Base-by-base conservation (phyloP, 2,888 invertebrate species). In the Orgyia antiqua region DNA sequence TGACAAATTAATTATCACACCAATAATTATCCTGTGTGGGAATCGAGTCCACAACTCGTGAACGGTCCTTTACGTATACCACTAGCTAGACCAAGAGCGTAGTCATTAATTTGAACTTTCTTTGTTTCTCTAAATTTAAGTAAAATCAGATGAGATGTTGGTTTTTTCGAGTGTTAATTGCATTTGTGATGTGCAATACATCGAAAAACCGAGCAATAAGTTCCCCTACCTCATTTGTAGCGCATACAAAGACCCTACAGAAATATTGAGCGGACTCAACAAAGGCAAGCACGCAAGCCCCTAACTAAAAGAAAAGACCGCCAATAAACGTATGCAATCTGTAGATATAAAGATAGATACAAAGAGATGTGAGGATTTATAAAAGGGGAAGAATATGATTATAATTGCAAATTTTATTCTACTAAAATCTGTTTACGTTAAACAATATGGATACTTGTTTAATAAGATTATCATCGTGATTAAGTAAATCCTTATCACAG, bases 181-280 rank as follows among this genome's bases (percentile, higher is more conserved):
- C 55, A 54, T 54, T 54, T 58, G 48, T 62, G 58, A n/a, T n/a
- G n/a, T n/a, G n/a, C n/a, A n/a, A n/a, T n/a, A n/a, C 56, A 49
- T 50, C 40, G 44, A 55, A 68, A 60, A 58, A 53, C 60, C 49
- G 51, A 56, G 58, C 65, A 71, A 71, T 72, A 66, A 65, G 60
- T 63, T 61, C 66, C 69, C 63, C 66, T 38, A 60, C 61, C 59
- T 58, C 39, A 39, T 47, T 35, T 39, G 29, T 7, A 45, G 45
- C 35, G 36, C 30, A 45, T 46, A 78, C 77, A 76, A 76, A 70
- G 72, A 57, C 58, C 49, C 42, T 52, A 63, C 65, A 68, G 62
- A 67, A 60, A 56, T 59, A 48, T 37, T 39, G 44, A 38, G 42
- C 35, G 30, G 35, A 42, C 45, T 51, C 63, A 73, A 76, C 66